Evolutionary conservation across 92 coral and sea anemone genomes (phyloP).

Genomic region (Virgularia gustaviana): DNA sequence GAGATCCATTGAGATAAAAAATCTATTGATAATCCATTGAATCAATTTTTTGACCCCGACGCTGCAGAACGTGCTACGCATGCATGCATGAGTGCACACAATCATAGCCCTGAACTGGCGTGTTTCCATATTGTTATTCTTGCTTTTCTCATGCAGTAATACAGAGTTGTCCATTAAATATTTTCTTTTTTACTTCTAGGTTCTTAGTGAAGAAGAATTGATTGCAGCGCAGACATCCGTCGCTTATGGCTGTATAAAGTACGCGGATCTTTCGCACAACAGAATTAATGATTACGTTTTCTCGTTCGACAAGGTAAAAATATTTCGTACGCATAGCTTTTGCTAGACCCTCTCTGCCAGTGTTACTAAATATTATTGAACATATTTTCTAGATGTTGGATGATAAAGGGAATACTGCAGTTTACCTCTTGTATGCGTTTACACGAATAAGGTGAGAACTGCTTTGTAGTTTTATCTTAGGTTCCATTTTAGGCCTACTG

Average conservation of each 20-base stretch:
- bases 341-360: too few species aligned
- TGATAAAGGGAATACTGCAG: constrained; percentile 97
- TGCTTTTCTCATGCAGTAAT: too few species aligned
- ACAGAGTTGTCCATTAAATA: too few species aligned
- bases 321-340: background rate
- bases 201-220: constrained; percentile 72
- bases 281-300: constrained; percentile 92
- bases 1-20: too few species aligned
- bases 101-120: background rate
- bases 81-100: too few species aligned
- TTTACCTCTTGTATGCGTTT: constrained; percentile 85
- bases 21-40: too few species aligned
- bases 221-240: constrained; percentile 84
- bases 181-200: constrained; percentile 44
- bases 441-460: constrained; percentile 79
- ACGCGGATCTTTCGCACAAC: constrained; percentile 96
- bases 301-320: constrained; percentile 92
- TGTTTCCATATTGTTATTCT: too few species aligned
- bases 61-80: too few species aligned
- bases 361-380: too few species aligned
- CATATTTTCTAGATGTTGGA: constrained; percentile 85
- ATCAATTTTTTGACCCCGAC: too few species aligned
- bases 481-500: too few species aligned
- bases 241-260: constrained; percentile 93
- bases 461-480: too few species aligned